These are phyloP conservation scores for Cyclopterus lumpus DNA, from an alignment of 2,797 vertebrate species.

Conservation along the genomic window DNA sequence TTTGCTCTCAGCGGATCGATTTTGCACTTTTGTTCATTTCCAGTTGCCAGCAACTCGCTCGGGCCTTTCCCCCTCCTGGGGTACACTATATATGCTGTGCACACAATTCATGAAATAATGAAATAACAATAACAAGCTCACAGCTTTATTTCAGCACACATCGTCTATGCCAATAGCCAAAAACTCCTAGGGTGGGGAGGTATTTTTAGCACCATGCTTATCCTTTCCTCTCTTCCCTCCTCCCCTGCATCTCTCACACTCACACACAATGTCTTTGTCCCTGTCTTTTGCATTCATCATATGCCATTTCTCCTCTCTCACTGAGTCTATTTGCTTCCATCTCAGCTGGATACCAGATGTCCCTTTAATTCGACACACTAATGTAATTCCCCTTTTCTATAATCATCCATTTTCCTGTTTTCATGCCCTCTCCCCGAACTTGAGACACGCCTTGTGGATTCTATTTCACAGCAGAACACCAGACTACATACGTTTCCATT, in stretches of 20 bases:
- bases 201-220: conserved; percentile 76
- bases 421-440: conserved; percentile 76
- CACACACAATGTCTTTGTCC: conserved; percentile 67
- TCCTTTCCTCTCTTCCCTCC: conserved; percentile 65
- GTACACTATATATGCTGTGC: conserved; percentile 26
- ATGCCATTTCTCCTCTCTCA: conserved; percentile 62
- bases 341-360: conserved; percentile 78
- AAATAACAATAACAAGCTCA: conserved; percentile 70
- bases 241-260: conserved; percentile 65
- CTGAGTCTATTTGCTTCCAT: conserved; percentile 65
- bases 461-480: conserved; percentile 74
- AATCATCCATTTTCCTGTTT: conserved; percentile 81
- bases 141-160: conserved; percentile 62
- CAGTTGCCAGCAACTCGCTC: conserved; percentile 34
- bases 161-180: conserved; percentile 53
- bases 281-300: conserved; percentile 73
- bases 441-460: conserved; percentile 73
- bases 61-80: conserved; percentile 20
- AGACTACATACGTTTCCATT: conserved; percentile 69
- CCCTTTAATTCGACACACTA: conserved; percentile 80
- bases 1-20: conserved; percentile 52
- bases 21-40: conserved; percentile 48
- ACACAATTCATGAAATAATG: conserved; percentile 60
- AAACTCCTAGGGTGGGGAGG: conserved; percentile 59
- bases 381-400: conserved; percentile 77